Evolutionary conservation across 2,888 invertebrate species (phyloP).

Genomic region (Muscina levida): DNA sequence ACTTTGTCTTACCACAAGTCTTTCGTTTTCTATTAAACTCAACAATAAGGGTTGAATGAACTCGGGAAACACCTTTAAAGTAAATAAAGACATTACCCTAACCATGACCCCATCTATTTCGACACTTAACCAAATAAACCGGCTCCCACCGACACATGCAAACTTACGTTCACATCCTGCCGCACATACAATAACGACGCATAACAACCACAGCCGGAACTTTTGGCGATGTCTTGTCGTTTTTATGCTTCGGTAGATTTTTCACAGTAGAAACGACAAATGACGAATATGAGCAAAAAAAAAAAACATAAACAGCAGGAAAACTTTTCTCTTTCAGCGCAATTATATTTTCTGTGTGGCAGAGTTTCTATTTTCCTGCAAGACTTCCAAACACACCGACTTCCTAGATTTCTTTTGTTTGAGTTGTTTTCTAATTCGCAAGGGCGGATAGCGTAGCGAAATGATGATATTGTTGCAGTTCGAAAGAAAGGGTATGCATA

Average conservation of each 20-base stretch:
- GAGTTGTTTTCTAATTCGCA: background rate
- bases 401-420: background rate
- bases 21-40: background rate
- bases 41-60: constrained; percentile 9
- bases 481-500: constrained; percentile 20
- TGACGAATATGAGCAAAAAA: background rate
- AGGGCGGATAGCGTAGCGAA: background rate
- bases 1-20: background rate
- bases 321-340: background rate
- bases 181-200: background rate
- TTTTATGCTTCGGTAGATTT: constrained; percentile 2
- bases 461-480: background rate
- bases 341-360: constrained; percentile 12
- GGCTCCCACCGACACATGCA: background rate
- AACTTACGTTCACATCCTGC: background rate
- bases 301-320: background rate
- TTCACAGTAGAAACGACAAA: background rate
- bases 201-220: background rate
- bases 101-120: constrained; percentile 21
- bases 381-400: background rate
- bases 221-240: background rate
- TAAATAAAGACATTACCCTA: constrained; percentile 21
- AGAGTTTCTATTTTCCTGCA: background rate
- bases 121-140: constrained; percentile 1
- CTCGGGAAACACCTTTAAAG: constrained; percentile 10